Evolutionary conservation across 2,797 vertebrate species (phyloP).

Genomic region (Sebastes hubbsi): DNA sequence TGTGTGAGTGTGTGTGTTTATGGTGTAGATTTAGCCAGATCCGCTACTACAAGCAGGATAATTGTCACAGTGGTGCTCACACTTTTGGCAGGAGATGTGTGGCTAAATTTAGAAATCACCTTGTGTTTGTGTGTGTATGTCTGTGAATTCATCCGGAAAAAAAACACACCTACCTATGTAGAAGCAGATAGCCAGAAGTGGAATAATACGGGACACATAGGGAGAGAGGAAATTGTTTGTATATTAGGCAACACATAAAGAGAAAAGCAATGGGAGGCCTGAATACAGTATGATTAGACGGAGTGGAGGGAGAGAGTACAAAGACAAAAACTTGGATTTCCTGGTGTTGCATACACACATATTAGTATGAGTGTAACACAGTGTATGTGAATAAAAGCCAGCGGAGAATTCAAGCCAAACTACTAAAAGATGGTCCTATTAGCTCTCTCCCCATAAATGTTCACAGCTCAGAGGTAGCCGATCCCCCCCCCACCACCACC

Average conservation of each 20-base stretch:
- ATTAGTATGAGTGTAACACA: neutral
- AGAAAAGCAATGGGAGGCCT: neutral
- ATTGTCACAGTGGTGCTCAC: slow-evolving; percentile 58
- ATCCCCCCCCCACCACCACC: neutral
- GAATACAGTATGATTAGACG: neutral
- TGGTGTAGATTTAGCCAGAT: slow-evolving; percentile 6
- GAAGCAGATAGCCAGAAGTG: slow-evolving; percentile 17
- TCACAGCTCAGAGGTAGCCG: slow-evolving; percentile 4
- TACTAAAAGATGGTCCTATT: slow-evolving; percentile 21
- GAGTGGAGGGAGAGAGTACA: neutral
- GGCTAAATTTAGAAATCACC: slow-evolving; percentile 52
- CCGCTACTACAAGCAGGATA: slow-evolving; percentile 31
- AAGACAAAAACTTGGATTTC: neutral
- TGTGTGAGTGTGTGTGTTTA: neutral
- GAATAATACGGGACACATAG: neutral
- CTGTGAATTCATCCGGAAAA: slow-evolving; percentile 28
- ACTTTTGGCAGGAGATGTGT: slow-evolving; percentile 60
- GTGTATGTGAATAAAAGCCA: slow-evolving; percentile 21
- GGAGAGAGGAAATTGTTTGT: slow-evolving; percentile 5
- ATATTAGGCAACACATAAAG: slow-evolving; percentile 16
- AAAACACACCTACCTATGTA: slow-evolving; percentile 19
- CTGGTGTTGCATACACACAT: neutral
- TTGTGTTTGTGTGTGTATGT: slow-evolving; percentile 17
- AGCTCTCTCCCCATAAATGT: slow-evolving; percentile 27
- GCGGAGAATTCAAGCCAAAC: slow-evolving; percentile 10